Base-by-base conservation (phyloP, 37 sponge, comb jelly and placozoan species). In the Beroe ovata region DNA sequence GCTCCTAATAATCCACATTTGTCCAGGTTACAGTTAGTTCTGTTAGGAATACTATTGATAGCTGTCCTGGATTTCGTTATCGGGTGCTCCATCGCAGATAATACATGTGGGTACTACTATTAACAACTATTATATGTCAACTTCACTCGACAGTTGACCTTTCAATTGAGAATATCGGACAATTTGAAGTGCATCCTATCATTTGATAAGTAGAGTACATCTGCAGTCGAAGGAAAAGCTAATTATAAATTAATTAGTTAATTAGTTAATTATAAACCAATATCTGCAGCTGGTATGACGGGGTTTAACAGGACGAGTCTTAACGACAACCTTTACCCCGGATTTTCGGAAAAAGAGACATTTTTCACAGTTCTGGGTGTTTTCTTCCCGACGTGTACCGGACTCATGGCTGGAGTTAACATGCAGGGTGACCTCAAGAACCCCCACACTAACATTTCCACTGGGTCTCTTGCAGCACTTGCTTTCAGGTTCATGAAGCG, bases 11-110 rank as follows among this genome's bases (percentile, higher is more conserved):
- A 47, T 47, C 11, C 54, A 47, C 54, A 16, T 11, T 47, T 16
- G 11, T 36, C 29, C 84, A 77, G 64, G 60, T 71, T 91, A 34
- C 91, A 91, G 38, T 58, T 91, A n/a, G 61, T 90, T 33, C 59
- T 91, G 34, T 60, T 91, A 19, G 60, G 58, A 1, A 62, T 91
- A 40, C 38, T 91, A 14, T 22, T 40, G 0, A 21, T 91, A 8
- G 71, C 91, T 34, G 91, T 89, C 29, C 89, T 91, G 41, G 91
- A 91, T 32, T 91, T 91, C 60, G 60, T 91, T 28, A 66, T 91
- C 16, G 91, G 91, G 16, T 89, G 88, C 26, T 90, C 39, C 40
- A 64, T 88, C 22, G 88, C 77, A 14, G 8, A 59, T 25, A 58
- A 90, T 32, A n/a, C 66, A 59, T 37, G 88, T 90, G 35, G 39